A percentile compares a stretch with the other conserved stretches of the same genome.
Conservation (phyloP, 2,113 vertebrate genomes). For the Marmota flaviventris region DNA sequence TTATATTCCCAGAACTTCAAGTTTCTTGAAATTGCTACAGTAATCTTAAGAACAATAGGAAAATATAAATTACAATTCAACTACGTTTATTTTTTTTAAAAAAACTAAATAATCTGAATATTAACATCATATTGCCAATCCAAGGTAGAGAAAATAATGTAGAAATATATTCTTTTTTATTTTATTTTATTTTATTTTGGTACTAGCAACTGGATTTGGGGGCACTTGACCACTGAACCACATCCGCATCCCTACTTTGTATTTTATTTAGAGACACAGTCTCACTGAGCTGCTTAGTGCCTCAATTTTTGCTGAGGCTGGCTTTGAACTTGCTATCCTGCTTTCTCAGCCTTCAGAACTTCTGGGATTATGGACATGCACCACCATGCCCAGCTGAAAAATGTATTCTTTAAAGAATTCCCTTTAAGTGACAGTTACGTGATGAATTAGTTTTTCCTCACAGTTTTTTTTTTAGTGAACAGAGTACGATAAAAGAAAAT, state of each 20-base stretch:
- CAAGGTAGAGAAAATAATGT: neutral
- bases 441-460: neutral
- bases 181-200: too few relatives aligned
- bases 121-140: conserved; percentile 3
- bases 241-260: too few relatives aligned
- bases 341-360: too few relatives aligned
- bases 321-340: too few relatives aligned
- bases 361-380: too few relatives aligned
- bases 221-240: too few relatives aligned
- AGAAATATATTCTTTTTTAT: neutral
- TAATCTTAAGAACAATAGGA: conserved; percentile 41
- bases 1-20: conserved; percentile 78
- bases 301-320: too few relatives aligned
- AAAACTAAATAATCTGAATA: neutral
- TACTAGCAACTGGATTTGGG: too few relatives aligned
- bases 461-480: neutral
- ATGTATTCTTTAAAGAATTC: neutral
- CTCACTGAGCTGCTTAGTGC: too few relatives aligned
- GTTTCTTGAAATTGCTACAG: conserved; percentile 69
- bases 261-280: too few relatives aligned
- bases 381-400: neutral
- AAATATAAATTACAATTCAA: conserved; percentile 51
- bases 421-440: neutral
- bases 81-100: neutral
- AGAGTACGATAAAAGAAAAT: neutral